These are phyloP conservation scores for Patella pellucida DNA, from an alignment of 2,888 invertebrate species.

Conservation along the genomic window DNA sequence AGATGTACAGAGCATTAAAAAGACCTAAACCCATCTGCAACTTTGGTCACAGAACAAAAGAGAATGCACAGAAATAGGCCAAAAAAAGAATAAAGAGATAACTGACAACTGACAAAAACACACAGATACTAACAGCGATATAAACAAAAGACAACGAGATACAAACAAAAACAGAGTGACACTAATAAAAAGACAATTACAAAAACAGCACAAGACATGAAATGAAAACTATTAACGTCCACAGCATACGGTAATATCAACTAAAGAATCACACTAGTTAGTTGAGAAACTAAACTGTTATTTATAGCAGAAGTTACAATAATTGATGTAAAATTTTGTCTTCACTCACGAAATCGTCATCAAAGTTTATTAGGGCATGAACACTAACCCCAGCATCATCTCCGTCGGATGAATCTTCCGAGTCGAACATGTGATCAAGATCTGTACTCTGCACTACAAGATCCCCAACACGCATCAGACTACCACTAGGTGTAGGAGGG, in stretches of 20 bases:
- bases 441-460: conserved; percentile 79
- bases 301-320: conserved; percentile 2
- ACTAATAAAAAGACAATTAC: conserved; percentile 7
- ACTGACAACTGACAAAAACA: no score
- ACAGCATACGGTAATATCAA: not conserved
- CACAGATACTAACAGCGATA: no score
- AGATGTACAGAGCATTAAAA: no score
- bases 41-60: no score
- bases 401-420: conserved; percentile 84
- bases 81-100: not conserved
- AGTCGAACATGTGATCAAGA: conserved; percentile 94
- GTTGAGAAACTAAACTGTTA: conserved; percentile 6
- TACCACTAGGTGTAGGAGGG: conserved; percentile 56
- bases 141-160: no score
- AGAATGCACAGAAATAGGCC: not conserved
- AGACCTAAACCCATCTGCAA: no score
- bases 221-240: not conserved
- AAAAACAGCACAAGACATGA: not conserved
- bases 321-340: conserved; percentile 1
- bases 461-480: conserved; percentile 78
- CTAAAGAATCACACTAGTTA: not conserved
- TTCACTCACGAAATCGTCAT: not conserved
- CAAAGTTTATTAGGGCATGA: not conserved
- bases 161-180: no score
- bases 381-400: conserved; percentile 85